These are phyloP conservation scores for cat (Felis catus) DNA, from an alignment of 2,113 vertebrate genomes.

Conservation along the genomic window DNA sequence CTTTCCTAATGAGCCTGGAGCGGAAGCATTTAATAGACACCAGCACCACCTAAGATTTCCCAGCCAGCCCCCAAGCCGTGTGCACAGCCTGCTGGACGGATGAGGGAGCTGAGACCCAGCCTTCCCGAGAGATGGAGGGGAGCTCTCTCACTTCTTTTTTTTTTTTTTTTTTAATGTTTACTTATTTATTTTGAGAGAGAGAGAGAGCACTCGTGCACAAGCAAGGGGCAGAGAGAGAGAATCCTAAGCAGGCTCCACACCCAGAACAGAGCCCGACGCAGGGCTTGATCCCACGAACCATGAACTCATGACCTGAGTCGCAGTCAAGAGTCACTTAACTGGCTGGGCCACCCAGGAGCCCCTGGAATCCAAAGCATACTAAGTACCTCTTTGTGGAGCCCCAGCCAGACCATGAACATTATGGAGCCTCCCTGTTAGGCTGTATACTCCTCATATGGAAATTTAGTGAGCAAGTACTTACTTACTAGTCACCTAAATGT, in stretches of 20 bases:
- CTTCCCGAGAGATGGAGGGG: not conserved
- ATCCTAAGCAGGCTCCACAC: too few relatives aligned
- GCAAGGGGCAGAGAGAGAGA: too few relatives aligned
- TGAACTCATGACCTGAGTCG: too few relatives aligned
- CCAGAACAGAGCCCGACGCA: too few relatives aligned
- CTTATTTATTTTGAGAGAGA: too few relatives aligned
- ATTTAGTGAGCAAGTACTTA: not conserved
- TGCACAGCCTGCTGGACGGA: not conserved
- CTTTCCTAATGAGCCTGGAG: not conserved
- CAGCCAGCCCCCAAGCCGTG: not conserved
- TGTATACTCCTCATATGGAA: not conserved
- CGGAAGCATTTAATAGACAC: not conserved
- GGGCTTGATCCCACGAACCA: too few relatives aligned
- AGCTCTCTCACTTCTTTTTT: too few relatives aligned
- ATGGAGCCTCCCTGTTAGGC: not conserved
- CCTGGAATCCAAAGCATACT: not conserved
- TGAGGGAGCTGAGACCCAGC: not conserved
- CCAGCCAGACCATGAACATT: too few relatives aligned
- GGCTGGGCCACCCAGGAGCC: too few relatives aligned
- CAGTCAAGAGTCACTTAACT: too few relatives aligned
- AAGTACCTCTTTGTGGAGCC: not conserved
- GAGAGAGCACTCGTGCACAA: too few relatives aligned
- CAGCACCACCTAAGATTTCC: not conserved
- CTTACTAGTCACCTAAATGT: not conserved
- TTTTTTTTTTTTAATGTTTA: too few relatives aligned